A percentile compares a stretch with the other conserved stretches of the same genome.
Evolutionary conservation across 2,797 vertebrate species (phyloP).

Genomic region (Syngnathus acus): DNA sequence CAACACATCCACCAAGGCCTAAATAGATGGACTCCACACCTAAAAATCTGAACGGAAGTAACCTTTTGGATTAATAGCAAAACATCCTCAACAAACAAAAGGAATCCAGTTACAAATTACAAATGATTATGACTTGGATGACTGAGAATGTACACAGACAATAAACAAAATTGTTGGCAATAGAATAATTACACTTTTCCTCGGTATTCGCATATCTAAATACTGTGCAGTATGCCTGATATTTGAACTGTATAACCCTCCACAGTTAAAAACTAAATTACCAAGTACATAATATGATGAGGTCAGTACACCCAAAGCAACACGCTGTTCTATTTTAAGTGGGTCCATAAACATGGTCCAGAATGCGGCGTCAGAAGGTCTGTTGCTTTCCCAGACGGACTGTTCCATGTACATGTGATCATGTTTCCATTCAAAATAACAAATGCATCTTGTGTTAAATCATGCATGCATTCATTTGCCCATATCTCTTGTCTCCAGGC

Average conservation of each 20-base stretch:
- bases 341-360: not conserved
- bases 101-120: too few species aligned
- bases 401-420: not conserved
- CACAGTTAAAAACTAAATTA: not conserved
- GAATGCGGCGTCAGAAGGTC: not conserved
- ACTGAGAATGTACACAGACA: too few species aligned
- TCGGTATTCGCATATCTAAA: not conserved
- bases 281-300: not conserved
- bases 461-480: not conserved
- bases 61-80: too few species aligned
- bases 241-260: not conserved
- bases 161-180: not conserved
- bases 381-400: not conserved
- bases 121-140: too few species aligned
- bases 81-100: too few species aligned
- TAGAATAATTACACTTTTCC: not conserved
- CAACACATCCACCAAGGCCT: too few species aligned
- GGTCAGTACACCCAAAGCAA: not conserved
- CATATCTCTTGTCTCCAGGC: slow-evolving; percentile 61
- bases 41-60: too few species aligned
- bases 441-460: not conserved
- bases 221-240: not conserved
- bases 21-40: too few species aligned
- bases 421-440: slow-evolving; percentile 5
- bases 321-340: not conserved